Evolutionary conservation across 2,888 invertebrate genomes (phyloP).

Genomic region (Temnothorax unifasciatus): DNA sequence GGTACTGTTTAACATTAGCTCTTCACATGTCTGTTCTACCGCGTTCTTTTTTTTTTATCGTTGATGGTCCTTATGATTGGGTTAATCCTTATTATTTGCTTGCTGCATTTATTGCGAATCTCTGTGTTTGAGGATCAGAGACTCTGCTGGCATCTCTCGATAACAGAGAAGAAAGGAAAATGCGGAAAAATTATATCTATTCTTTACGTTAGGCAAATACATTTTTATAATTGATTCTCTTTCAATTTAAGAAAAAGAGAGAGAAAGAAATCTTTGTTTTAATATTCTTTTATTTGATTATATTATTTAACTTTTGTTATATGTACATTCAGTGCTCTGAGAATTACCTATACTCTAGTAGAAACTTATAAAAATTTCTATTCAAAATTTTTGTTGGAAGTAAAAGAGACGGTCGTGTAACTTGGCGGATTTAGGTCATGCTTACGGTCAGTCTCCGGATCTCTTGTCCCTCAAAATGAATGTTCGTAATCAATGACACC

Average conservation of each 20-base stretch:
- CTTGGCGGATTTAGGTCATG: slow-evolving; percentile 28
- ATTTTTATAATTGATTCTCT: background rate
- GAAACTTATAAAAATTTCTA: background rate
- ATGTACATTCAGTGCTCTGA: background rate
- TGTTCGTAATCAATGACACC: slow-evolving; percentile 61
- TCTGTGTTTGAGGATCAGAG: background rate
- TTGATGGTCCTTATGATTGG: background rate
- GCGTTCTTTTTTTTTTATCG: slow-evolving; percentile 16
- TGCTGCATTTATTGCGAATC: background rate
- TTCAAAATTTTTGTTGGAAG: background rate
- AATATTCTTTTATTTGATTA: background rate
- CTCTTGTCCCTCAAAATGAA: slow-evolving; percentile 50
- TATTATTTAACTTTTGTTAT: background rate
- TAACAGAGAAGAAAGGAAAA: background rate
- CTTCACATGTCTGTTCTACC: slow-evolving; percentile 17
- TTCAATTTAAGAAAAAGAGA: background rate
- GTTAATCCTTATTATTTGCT: background rate
- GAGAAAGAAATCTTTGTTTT: background rate
- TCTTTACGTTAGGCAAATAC: background rate
- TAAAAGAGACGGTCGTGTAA: background rate
- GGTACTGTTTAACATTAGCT: slow-evolving; percentile 48
- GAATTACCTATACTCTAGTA: background rate
- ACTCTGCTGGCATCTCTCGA: background rate
- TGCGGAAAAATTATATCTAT: background rate
- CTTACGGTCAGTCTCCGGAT: slow-evolving; percentile 24